A percentile compares a stretch with the other conserved stretches of the same genome.
These are phyloP conservation scores for Caracal caracal DNA, from an alignment of 2,113 vertebrate genomes.

Conservation along the genomic window DNA sequence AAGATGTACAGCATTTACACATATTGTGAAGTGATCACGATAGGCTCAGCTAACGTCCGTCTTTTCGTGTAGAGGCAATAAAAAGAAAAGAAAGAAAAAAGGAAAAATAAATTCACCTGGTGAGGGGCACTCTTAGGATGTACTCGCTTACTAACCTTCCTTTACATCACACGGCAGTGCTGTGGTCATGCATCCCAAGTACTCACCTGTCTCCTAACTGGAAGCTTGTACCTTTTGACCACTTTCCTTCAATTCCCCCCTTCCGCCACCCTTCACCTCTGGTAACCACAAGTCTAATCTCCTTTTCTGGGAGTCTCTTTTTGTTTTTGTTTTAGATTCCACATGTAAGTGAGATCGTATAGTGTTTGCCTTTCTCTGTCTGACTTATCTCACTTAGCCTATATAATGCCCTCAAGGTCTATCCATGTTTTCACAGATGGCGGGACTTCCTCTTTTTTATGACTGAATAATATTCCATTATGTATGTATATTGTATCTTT, in stretches of 20 bases:
- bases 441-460: not conserved
- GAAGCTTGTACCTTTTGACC: not conserved
- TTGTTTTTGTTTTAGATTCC: not conserved
- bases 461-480: not conserved
- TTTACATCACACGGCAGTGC: no score
- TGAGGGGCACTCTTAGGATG: not conserved
- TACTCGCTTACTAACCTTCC: not conserved
- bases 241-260: not conserved
- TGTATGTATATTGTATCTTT: not conserved
- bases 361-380: not conserved
- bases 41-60: not conserved
- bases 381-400: not conserved
- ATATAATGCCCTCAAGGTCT: not conserved
- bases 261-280: not conserved
- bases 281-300: not conserved
- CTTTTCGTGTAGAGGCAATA: not conserved
- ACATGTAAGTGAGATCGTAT: not conserved
- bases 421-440: not conserved
- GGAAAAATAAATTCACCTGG: not conserved
- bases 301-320: not conserved
- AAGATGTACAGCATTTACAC: not conserved
- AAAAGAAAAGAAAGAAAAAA: not conserved
- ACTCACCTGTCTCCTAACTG: not conserved
- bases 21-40: not conserved
- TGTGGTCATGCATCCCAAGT: no score